Conservation (phyloP, 2,113 vertebrate species). For the Arizona elegans region DNA sequence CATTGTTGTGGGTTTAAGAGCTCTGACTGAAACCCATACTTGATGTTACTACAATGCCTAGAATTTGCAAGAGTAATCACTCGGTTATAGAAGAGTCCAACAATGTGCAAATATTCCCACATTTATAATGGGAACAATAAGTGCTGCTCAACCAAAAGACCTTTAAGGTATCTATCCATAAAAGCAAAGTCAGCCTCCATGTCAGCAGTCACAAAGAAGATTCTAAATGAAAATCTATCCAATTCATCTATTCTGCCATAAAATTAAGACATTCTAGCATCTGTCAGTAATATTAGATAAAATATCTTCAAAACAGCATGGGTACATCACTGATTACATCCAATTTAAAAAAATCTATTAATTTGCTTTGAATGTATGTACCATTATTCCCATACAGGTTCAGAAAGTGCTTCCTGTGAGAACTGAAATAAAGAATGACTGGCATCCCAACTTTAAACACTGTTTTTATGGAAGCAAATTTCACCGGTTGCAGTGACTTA, state of each 20-base stretch:
- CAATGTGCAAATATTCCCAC: constrained; percentile 76
- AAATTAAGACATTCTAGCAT: constrained; percentile 38
- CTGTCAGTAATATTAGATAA: constrained; percentile 38
- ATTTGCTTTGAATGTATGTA: constrained; percentile 66
- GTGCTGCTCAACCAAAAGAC: constrained; percentile 67
- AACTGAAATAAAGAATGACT: constrained; percentile 71
- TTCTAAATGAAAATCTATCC: constrained; percentile 45
- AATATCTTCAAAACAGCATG: constrained; percentile 44
- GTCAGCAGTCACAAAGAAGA: constrained; percentile 65
- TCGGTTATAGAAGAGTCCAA: constrained; percentile 63
- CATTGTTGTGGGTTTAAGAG: constrained; percentile 68
- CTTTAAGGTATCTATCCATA: constrained; percentile 53
- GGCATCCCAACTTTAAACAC: constrained; percentile 34
- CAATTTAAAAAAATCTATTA: constrained; percentile 49
- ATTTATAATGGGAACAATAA: constrained; percentile 59
- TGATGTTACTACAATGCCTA: constrained; percentile 57
- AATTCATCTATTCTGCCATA: constrained; percentile 36
- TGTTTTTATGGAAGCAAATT: constrained; percentile 1
- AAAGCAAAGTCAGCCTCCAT: constrained; percentile 59
- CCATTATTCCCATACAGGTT: constrained; percentile 59
- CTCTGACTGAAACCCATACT: constrained; percentile 51
- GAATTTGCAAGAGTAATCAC: constrained; percentile 80
- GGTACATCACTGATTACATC: constrained; percentile 54
- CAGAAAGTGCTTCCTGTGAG: constrained; percentile 69
- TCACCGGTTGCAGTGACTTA: background rate